A percentile compares a stretch with the other conserved stretches of the same genome.
Evolutionary conservation across 2,113 vertebrate genomes (phyloP).

Genomic region (Psittacus erithacus): DNA sequence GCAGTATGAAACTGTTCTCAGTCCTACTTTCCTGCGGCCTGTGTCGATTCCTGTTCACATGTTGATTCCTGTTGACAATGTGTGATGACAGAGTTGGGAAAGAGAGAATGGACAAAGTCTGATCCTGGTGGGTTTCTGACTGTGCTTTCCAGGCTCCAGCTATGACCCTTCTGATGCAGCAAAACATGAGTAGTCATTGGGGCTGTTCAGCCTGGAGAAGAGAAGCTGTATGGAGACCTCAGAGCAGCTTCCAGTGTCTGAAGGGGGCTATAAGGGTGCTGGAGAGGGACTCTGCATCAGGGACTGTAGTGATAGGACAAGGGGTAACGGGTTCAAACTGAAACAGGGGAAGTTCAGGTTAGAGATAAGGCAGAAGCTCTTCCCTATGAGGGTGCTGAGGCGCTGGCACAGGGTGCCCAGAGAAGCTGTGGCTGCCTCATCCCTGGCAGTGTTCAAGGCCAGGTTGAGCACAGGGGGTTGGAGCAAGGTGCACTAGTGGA

Average conservation of each 20-base stretch:
- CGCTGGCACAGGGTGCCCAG: too few species aligned
- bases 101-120: background rate
- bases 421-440: too few species aligned
- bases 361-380: too few species aligned
- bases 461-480: background rate
- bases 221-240: background rate
- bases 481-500: background rate
- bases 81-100: background rate
- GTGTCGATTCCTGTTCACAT: background rate
- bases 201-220: background rate
- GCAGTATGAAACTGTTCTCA: background rate
- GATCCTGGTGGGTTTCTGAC: background rate
- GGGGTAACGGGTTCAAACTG: background rate
- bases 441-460: too few species aligned
- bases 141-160: background rate
- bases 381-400: too few species aligned
- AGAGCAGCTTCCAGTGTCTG: background rate
- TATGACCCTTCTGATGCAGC: background rate
- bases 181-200: background rate
- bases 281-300: background rate
- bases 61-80: background rate
- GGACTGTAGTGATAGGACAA: background rate
- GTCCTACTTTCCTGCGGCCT: background rate
- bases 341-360: too few species aligned
- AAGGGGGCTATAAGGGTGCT: background rate